Base-by-base conservation (phyloP, 2,797 vertebrate species). In the Betta splendens region DNA sequence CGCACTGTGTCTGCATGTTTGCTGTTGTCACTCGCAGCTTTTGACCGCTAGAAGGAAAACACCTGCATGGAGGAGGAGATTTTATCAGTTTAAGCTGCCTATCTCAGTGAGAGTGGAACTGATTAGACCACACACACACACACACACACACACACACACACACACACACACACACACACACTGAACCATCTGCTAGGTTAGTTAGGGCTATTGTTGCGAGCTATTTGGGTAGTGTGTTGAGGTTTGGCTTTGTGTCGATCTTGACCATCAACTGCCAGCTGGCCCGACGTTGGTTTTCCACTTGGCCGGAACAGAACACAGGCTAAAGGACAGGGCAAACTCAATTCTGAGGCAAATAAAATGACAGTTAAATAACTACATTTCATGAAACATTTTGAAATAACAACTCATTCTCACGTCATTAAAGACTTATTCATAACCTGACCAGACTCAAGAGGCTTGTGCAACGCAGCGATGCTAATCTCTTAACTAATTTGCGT, bases 51-150 rank as follows among this genome's bases (percentile, higher is more conserved):
- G 87, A 80, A 89, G 90, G 88, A 88, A 90, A 91, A 90, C 89
- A 91, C 90, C 89, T 92, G 89, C 89, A 91, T 80, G 68, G 57
- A 36, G 85, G 87, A 82, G 83, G 77, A 90, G 91, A 92, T 91
- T 82, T 81, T 90, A 91, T 91, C 90, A 85, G 81, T 79, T 72
- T 88, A 89, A 91, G 88, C 89, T 87, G 64, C 74, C 77, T 89
- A 87, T 90, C 87, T 85, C 83, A 69, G 73, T 48, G 77, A 85
- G 72, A 86, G 83, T 79, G 81, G 71, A 79, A 85, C 81, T 81
- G 87, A 78, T 84, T 84, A 79, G 72, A 62, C 52, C 42, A 59
- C 42, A 74, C 68, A 50, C 57, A 64, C 44, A 33, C 35, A 55
- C 58, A 51, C 64, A 12, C 39, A 43, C 56, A 73, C 36, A 35